Percentiles rank a stretch among this genome's conserved stretches.
phyloP scores from a whole-genome alignment of 2,797 vertebrate genomes.

The Hozukius guyotensis region DNA sequence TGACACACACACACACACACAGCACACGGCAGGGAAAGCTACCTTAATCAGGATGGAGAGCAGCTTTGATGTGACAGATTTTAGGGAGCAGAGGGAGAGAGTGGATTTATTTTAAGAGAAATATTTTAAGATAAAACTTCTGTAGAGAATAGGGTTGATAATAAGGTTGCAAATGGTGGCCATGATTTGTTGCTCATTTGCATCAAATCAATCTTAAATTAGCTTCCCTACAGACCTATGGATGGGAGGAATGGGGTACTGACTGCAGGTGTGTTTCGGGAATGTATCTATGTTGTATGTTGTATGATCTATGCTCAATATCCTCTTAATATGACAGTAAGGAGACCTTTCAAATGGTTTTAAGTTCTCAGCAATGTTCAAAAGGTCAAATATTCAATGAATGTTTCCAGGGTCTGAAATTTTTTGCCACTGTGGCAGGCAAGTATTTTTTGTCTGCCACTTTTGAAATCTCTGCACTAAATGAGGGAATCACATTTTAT shows the following conservation, averaged over 20 bases:
- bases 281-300: no score
- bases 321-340: neutral
- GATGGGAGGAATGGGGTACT: neutral
- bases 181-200: slow-evolving; percentile 23
- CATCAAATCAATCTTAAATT: slow-evolving; percentile 29
- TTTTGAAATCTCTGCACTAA: neutral
- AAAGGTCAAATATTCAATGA: neutral
- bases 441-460: no score
- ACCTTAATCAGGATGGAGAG: slow-evolving; percentile 60
- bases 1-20: slow-evolving; percentile 2
- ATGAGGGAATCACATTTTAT: no score
- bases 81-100: slow-evolving; percentile 8
- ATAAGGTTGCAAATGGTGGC: slow-evolving; percentile 6
- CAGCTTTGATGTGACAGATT: slow-evolving; percentile 57
- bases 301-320: neutral
- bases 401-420: neutral
- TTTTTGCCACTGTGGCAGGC: neutral
- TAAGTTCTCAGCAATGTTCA: neutral
- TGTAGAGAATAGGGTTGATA: neutral
- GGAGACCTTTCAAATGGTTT: neutral
- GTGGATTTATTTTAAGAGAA: slow-evolving; percentile 30
- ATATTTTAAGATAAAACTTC: slow-evolving; percentile 25
- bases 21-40: slow-evolving; percentile 18
- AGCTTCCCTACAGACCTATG: neutral
- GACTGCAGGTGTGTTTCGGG: neutral